Conservation (phyloP, 2,888 invertebrate species). For the Parelbella ahira region DNA sequence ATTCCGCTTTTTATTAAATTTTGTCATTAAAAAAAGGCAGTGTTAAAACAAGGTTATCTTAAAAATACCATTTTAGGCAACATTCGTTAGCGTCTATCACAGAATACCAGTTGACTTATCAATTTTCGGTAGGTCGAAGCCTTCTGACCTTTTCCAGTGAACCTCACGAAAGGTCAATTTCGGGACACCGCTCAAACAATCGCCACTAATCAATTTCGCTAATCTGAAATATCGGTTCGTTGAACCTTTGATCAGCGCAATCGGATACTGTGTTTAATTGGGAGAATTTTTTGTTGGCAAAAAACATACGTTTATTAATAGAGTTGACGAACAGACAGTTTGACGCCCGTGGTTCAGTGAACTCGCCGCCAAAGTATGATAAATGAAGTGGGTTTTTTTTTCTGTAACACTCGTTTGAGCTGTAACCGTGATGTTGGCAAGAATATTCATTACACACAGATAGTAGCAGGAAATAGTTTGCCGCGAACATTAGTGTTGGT, state of each 20-base stretch:
- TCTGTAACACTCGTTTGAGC: constrained; percentile 16
- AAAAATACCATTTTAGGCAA: too few species aligned
- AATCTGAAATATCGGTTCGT: constrained; percentile 33
- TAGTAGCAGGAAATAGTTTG: too few species aligned
- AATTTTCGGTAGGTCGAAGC: not conserved
- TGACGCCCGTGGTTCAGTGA: constrained; percentile 32
- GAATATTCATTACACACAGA: constrained; percentile 12
- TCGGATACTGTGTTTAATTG: constrained; percentile 43
- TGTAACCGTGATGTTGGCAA: constrained; percentile 19
- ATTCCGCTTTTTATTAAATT: too few species aligned
- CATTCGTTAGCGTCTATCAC: too few species aligned
- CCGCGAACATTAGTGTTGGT: too few species aligned
- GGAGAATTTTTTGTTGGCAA: constrained; percentile 37
- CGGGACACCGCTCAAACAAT: constrained; percentile 43
- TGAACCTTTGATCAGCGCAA: constrained; percentile 42
- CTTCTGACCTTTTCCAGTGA: constrained; percentile 13
- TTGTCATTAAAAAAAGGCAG: too few species aligned
- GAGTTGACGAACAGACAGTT: constrained; percentile 31
- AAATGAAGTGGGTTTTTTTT: constrained; percentile 29
- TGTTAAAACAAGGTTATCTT: too few species aligned
- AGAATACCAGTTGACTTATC: too few species aligned
- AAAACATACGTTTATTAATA: constrained; percentile 34
- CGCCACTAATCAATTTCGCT: constrained; percentile 38
- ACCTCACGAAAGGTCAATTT: constrained; percentile 8
- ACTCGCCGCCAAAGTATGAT: constrained; percentile 30